Evolutionary conservation across 2,888 invertebrate genomes (phyloP).

Genomic region (Empis livida): DNA sequence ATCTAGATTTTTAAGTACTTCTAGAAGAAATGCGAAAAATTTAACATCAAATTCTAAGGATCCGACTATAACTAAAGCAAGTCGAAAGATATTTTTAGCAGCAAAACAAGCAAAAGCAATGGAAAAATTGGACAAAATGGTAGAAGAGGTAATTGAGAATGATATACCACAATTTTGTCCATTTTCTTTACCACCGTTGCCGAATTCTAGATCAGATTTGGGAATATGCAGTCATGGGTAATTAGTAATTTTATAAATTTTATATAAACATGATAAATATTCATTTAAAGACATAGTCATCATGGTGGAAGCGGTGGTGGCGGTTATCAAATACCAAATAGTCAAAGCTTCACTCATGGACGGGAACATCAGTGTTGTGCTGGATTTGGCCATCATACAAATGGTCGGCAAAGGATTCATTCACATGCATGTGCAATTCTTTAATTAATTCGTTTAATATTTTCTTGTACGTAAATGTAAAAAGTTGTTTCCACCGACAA

Average conservation of each 20-base stretch:
- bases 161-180: conserved; percentile 26
- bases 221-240: conserved; percentile 31
- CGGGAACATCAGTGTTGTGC: conserved; percentile 33
- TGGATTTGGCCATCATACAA: conserved; percentile 27
- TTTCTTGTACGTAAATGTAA: neutral
- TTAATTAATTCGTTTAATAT: conserved; percentile 15
- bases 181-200: conserved; percentile 23
- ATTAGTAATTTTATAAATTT: conserved; percentile 1
- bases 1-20: neutral
- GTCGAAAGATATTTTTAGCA: conserved; percentile 29
- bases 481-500: neutral
- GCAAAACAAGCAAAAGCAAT: conserved; percentile 34
- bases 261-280: neutral
- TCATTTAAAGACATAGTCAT: conserved; percentile 16
- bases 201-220: conserved; percentile 32
- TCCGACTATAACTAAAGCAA: conserved; percentile 26
- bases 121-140: conserved; percentile 36
- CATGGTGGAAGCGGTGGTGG: neutral
- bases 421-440: conserved; percentile 32
- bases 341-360: conserved; percentile 32
- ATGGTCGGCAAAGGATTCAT: conserved; percentile 24
- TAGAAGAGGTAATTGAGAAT: conserved; percentile 33
- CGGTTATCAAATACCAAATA: conserved; percentile 23
- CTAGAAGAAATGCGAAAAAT: conserved; percentile 12
- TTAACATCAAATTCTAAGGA: conserved; percentile 18